Evolutionary conservation across 2,888 invertebrate species (phyloP), one percentile per base, ranked within the genome.

Genomic region (Ernsta delagoae): DNA sequence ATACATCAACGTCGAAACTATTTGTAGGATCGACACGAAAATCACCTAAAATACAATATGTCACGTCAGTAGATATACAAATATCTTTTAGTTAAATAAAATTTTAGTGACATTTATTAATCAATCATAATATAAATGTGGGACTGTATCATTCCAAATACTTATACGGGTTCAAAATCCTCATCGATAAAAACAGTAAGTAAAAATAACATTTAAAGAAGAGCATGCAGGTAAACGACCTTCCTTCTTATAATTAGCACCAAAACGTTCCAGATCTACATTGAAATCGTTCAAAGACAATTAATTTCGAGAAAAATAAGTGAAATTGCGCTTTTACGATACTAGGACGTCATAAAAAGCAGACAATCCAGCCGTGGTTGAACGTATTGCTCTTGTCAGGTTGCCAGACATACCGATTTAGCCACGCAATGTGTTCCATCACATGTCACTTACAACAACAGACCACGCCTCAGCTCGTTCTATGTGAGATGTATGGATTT

Each of bases 1-100:
- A 79, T 79, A 88, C 67, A 87, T 70, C 83, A 91, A 79, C 1
- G 83, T 84, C 0, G 91, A 87, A 5, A 88, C 61, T n/a, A 90
- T 80, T 77, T 84, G 83, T 4, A 91, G 78, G 0, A 83, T 69
- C 8, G 79, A 80, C 34, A 88, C 88, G 72, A 88, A 91, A 53
- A 88, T 48, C 59, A 91, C 89, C 91, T 91, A 78, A 63, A 62
- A 69, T 16, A 9, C 54, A 31, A 24, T 4, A 31, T 6, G 3
- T 48, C 3, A 3, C 4, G 7, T 53, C 7, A 53, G 8, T 53
- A 16, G 16, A 16, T 16, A 16, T 16, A 16, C 16, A 16, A 16
- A 16, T 16, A 1, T 16, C 1, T 16, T 16, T 16, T 16, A 1
- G 16, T 16, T 1, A n/a, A n/a, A 16, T 16, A 16, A 16, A 16